Conservation (phyloP, 2,113 vertebrate genomes). For the Salminus brasiliensis region DNA sequence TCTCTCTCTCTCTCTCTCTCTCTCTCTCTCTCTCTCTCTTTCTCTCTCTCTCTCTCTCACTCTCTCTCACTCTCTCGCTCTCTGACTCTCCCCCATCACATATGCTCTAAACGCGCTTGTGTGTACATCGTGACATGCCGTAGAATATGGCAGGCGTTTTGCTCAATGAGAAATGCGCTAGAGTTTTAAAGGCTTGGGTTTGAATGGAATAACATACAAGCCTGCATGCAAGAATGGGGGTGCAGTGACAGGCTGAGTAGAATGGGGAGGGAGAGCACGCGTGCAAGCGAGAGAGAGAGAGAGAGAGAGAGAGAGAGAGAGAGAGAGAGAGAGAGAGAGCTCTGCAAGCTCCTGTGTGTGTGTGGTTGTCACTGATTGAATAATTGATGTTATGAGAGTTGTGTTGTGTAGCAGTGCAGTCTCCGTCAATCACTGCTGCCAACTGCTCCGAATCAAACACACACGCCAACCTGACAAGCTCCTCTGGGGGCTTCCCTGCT, state of each 20-base stretch:
- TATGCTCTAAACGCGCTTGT: slow-evolving; percentile 6
- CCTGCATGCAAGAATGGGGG: slow-evolving; percentile 8
- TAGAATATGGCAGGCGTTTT: not conserved
- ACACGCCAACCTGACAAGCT: slow-evolving; percentile 51
- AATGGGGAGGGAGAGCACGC: slow-evolving; percentile 3
- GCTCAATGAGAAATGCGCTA: not conserved
- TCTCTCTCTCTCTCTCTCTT: not conserved
- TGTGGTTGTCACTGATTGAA: slow-evolving; percentile 53
- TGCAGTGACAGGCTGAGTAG: slow-evolving; percentile 16
- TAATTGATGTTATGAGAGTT: slow-evolving; percentile 63
- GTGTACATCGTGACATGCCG: not conserved
- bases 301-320: slow-evolving; percentile 2
- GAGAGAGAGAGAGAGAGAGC: not conserved
- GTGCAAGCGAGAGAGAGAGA: slow-evolving; percentile 12
- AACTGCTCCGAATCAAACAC: slow-evolving; percentile 51
- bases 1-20: not conserved
- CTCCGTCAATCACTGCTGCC: slow-evolving; percentile 55
- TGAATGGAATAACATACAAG: not conserved
- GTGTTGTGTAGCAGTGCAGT: slow-evolving; percentile 44
- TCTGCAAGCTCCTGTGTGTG: slow-evolving; percentile 3
- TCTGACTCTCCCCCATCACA: slow-evolving; percentile 1
- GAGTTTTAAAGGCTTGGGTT: slow-evolving; percentile 10
- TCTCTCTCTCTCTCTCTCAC: not conserved
- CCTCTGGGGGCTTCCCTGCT: slow-evolving; percentile 48
- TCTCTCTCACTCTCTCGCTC: not conserved